Evolutionary conservation across 2,888 invertebrate species (phyloP).

Genomic region (Leptopilina drosophilae): DNA sequence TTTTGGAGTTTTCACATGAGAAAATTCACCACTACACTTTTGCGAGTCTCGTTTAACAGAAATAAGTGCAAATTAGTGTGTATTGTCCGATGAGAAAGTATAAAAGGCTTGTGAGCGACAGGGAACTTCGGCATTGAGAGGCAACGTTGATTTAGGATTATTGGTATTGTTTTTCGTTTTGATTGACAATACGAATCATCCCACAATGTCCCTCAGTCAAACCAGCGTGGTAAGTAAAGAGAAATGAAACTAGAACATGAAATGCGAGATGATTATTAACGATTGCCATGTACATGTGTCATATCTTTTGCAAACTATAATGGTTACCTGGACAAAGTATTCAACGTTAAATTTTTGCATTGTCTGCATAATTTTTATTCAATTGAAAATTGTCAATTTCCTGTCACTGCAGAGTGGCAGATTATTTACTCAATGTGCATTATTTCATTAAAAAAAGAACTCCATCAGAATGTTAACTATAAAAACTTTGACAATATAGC

Average conservation of each 20-base stretch:
- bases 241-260: constrained; percentile 52
- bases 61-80: too few species aligned
- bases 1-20: too few species aligned
- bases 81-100: constrained; percentile 69
- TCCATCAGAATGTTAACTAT: background rate
- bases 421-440: background rate
- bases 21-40: too few species aligned
- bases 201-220: constrained; percentile 84
- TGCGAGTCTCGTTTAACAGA: too few species aligned
- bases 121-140: constrained; percentile 66
- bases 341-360: background rate
- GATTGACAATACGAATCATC: constrained; percentile 74
- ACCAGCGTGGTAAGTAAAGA: constrained; percentile 81
- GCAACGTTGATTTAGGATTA: constrained; percentile 68
- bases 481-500: background rate
- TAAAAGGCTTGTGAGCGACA: constrained; percentile 72
- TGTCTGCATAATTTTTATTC: background rate
- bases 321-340: constrained; percentile 41
- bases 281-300: constrained; percentile 48
- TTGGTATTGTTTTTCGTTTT: constrained; percentile 71
- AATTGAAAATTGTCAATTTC: background rate
- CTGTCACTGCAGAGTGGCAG: too few species aligned
- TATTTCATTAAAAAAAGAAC: background rate
- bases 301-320: constrained; percentile 46
- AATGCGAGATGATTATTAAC: constrained; percentile 48